Percentiles rank a stretch among this genome's conserved stretches.
Evolutionary conservation across 2,888 invertebrate genomes (phyloP).

Genomic region (Mesochorus sp.): DNA sequence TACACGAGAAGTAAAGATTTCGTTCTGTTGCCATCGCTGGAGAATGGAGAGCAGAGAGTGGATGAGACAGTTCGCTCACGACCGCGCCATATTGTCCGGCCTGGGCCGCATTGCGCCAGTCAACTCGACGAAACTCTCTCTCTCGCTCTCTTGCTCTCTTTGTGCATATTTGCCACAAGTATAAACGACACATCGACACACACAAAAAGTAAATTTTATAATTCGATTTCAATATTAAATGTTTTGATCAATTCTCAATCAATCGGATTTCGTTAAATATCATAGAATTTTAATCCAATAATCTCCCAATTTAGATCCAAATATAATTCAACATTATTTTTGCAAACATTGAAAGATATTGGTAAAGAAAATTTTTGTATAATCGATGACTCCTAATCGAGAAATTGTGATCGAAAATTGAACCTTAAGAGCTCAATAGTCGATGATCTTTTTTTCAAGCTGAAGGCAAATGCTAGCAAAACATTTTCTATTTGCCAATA

Average conservation of each 20-base stretch:
- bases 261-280: not conserved
- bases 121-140: conserved; percentile 73
- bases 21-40: not conserved
- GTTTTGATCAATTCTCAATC: not conserved
- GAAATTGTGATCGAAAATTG: not conserved
- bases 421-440: conserved; percentile 3
- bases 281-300: not conserved
- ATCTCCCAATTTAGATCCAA: no score
- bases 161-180: conserved; percentile 21
- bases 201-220: not conserved
- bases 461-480: not conserved
- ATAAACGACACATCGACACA: not conserved
- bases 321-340: not conserved
- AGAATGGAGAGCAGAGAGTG: conserved; percentile 33
- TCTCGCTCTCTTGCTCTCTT: no score
- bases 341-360: not conserved
- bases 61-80: conserved; percentile 57
- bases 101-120: conserved; percentile 80
- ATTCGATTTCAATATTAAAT: not conserved
- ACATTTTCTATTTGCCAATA: not conserved
- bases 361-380: not conserved
- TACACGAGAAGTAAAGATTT: conserved; percentile 40
- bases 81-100: conserved; percentile 79
- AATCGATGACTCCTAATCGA: not conserved
- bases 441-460: not conserved